phyloP scores from a whole-genome alignment of 2,113 vertebrate genomes.

The Cyanoramphus novaezelandiae region DNA sequence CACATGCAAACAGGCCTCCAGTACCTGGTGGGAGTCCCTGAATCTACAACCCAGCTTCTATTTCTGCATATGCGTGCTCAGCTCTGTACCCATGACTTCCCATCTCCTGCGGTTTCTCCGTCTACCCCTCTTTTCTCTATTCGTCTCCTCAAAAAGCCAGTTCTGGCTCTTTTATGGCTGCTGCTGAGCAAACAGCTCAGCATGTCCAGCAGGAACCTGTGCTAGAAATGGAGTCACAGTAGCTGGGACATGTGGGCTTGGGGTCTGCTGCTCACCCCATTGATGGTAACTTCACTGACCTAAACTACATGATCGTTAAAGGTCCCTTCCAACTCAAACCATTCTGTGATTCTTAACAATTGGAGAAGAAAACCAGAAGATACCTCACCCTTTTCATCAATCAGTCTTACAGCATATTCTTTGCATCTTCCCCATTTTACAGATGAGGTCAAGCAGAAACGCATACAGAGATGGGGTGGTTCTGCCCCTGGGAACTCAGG shows the following conservation, averaged over 20 bases:
- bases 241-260: accelerated
- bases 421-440: accelerated
- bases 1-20: accelerated
- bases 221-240: accelerated
- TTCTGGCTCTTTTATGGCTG: accelerated
- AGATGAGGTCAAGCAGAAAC: not conserved
- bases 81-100: accelerated
- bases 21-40: not conserved
- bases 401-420: not conserved
- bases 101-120: no score
- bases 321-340: not conserved
- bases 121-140: accelerated
- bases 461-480: not conserved
- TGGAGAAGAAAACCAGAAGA: not conserved
- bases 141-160: not conserved
- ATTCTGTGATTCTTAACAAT: accelerated
- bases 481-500: not conserved
- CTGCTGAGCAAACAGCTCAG: not conserved
- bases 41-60: accelerated
- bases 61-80: not conserved
- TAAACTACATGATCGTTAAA: accelerated
- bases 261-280: not conserved
- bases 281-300: no score
- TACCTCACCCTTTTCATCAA: not conserved
- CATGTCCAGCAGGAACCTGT: accelerated